These are phyloP conservation scores for Bradypodion ventrale DNA, from an alignment of 2,797 vertebrate species.

Conservation along the genomic window DNA sequence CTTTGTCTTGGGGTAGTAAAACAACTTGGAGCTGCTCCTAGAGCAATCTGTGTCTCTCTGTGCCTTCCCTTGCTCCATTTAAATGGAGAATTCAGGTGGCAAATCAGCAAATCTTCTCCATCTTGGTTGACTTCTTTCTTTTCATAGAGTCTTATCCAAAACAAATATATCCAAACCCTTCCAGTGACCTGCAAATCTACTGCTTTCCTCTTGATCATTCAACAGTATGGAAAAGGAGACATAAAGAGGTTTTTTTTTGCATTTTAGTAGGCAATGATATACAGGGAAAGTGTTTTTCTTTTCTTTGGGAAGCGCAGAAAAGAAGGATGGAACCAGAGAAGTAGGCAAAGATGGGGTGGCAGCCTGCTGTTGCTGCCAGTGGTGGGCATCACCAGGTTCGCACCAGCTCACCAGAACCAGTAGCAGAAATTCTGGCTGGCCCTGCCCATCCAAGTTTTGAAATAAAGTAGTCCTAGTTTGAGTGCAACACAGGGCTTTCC, in stretches of 20 bases:
- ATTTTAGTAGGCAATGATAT: neutral
- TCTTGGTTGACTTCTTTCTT: neutral
- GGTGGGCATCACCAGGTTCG: too few relatives aligned
- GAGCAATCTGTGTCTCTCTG: neutral
- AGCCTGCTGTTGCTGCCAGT: too few relatives aligned
- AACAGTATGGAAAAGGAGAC: constrained; percentile 3
- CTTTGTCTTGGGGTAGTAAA: neutral
- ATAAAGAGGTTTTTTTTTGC: neutral
- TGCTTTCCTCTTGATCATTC: neutral
- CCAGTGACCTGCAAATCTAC: neutral
- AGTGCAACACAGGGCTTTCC: too few relatives aligned
- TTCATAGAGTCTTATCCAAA: constrained; percentile 16
- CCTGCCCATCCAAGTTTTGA: too few relatives aligned
- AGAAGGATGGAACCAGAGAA: constrained; percentile 25
- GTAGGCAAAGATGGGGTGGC: neutral
- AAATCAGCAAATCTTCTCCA: neutral
- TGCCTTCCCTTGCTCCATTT: neutral
- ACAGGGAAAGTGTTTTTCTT: neutral
- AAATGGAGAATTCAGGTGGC: neutral
- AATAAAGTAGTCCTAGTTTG: too few relatives aligned
- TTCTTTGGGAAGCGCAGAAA: neutral
- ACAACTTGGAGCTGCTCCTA: neutral
- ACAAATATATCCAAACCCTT: neutral
- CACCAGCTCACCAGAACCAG: too few relatives aligned
- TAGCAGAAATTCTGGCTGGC: too few relatives aligned